Percentiles rank a stretch among this genome's conserved stretches.
Evolutionary conservation across 2,797 vertebrate species (phyloP).

Genomic region (Chaunax sp.): DNA sequence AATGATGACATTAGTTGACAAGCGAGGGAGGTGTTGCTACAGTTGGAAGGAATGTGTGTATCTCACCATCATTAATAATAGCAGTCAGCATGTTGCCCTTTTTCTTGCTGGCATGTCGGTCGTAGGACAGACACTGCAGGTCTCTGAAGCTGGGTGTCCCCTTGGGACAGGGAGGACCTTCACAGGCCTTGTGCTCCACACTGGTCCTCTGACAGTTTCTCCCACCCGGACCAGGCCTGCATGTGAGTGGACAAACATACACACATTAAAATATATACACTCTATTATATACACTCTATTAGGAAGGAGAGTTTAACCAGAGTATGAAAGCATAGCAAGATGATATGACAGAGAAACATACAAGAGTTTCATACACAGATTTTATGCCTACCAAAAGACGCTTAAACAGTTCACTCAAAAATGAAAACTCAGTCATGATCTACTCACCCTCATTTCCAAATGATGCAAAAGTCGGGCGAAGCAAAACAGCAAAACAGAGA

Average conservation of each 20-base stretch:
- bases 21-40: not conserved
- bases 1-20: not conserved
- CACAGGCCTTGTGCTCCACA: slow-evolving; percentile 94
- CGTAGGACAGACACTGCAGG: slow-evolving; percentile 93
- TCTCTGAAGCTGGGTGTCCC: slow-evolving; percentile 92
- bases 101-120: slow-evolving; percentile 87
- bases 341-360: too few relatives aligned
- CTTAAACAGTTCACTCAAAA: too few relatives aligned
- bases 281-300: too few relatives aligned
- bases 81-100: slow-evolving; percentile 87
- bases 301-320: not conserved
- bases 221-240: slow-evolving; percentile 92
- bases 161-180: slow-evolving; percentile 90
- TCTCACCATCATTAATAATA: slow-evolving; percentile 90
- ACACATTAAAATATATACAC: not conserved
- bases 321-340: not conserved
- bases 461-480: too few relatives aligned
- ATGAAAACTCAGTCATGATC: too few relatives aligned
- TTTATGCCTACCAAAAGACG: too few relatives aligned
- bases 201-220: slow-evolving; percentile 88
- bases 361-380: too few relatives aligned
- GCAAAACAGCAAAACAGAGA: too few relatives aligned
- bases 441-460: too few relatives aligned
- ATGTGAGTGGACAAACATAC: not conserved
- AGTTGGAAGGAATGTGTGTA: slow-evolving; percentile 8